Evolutionary conservation across 2,113 vertebrate species (phyloP), one percentile per base, ranked within the genome.

Genomic region (Sapajus apella): DNA sequence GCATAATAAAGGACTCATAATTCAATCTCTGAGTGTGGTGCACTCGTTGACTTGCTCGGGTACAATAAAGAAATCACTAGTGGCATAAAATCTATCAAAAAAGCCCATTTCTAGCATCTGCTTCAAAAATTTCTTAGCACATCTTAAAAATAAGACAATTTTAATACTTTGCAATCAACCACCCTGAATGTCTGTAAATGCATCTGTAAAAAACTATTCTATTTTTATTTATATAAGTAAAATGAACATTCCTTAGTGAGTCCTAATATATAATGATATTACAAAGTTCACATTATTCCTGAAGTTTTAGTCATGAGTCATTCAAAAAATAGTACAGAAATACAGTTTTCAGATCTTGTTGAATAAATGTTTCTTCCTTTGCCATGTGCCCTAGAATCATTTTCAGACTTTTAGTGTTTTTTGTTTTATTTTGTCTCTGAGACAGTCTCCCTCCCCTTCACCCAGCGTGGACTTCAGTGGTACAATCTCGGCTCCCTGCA

Each of bases 161-260:
- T 30, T 66, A 91, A 64, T 50, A 23, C 6, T 47, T 85, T 56
- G 8, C 25, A 87, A 72, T 23, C 64, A 87, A 72, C 16, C 64
- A 30, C 47, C 17, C 17, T 56, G 3, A 8, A 50, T 91, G 20
- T 58, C 85, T 91, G 16, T 47, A 95, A 70, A 80, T 23, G 45
- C 23, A 90, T 50, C 18, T 76, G 43, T 66, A 52, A 23, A 70
- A 73, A 80, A 68, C 84, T 27, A 75, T 47, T 64, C 4, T 76
- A 55, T 66, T 64, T 79, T 17, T 9, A 40, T 66, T 56, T 66
- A 83, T 81, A 47, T 37, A 72, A 75, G 25, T 83, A 79, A 95
- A 93, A 93, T 52, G 21, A 96, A 75, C 61, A 86, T 72, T 94
- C 47, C 88, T 82, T 23, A 91, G 8, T 80, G 18, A 85, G n/a